Evolutionary conservation across 2,113 vertebrate species (phyloP).

Genomic region (Psephotus haematonotus): DNA sequence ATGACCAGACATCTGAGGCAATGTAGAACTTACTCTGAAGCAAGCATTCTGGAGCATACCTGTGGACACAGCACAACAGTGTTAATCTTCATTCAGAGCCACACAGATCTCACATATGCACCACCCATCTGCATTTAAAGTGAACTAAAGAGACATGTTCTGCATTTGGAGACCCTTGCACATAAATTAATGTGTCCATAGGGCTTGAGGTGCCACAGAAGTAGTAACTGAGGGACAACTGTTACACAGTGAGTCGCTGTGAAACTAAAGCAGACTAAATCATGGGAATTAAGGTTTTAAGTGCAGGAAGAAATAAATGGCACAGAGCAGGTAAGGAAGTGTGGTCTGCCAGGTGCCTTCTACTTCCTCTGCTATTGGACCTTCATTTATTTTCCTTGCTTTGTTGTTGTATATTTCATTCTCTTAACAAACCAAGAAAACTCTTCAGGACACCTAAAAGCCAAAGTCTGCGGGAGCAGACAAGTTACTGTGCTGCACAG

Average conservation of each 20-base stretch:
- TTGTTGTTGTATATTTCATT: not conserved
- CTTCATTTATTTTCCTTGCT: not conserved
- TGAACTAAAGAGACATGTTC: rapidly evolving
- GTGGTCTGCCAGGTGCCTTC: not conserved
- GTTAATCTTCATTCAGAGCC: not conserved
- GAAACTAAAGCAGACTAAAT: rapidly evolving
- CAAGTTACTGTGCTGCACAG: rapidly evolving
- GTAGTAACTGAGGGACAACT: rapidly evolving
- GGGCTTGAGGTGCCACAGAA: not conserved
- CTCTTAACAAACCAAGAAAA: rapidly evolving
- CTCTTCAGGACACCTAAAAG: rapidly evolving
- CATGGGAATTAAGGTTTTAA: rapidly evolving
- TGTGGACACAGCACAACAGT: not conserved
- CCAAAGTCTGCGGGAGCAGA: not conserved
- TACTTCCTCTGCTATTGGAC: not conserved
- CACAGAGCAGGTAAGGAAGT: rapidly evolving
- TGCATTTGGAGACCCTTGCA: rapidly evolving
- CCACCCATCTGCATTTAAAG: rapidly evolving
- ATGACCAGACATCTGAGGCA: slow-evolving; percentile 96
- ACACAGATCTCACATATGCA: no score
- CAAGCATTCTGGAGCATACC: slow-evolving; percentile 96
- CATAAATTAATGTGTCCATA: rapidly evolving
- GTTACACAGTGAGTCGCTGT: not conserved
- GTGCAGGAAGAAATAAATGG: not conserved
- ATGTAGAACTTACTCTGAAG: slow-evolving; percentile 93